Percentiles rank a stretch among this genome's conserved stretches.
Evolutionary conservation across 2,888 invertebrate species (phyloP).

Genomic region (Phorcus lineatus): DNA sequence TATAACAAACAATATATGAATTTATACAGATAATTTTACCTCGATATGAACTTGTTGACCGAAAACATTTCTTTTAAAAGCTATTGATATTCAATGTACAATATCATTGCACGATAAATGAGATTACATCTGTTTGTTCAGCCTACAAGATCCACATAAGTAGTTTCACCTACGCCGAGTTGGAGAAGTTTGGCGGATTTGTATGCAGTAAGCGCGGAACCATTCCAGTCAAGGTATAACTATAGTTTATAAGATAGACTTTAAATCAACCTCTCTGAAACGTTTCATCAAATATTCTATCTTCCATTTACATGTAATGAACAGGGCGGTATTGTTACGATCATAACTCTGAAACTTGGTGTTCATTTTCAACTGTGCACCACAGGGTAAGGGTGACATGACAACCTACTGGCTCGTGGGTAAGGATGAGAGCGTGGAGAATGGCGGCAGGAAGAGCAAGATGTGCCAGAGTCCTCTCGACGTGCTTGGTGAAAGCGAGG

Average conservation of each 20-base stretch:
- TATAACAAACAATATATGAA: too few relatives aligned
- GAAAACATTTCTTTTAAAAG: too few relatives aligned
- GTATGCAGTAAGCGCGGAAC: constrained; percentile 53
- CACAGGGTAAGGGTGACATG: constrained; percentile 65
- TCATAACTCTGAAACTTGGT: too few relatives aligned
- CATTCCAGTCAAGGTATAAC: constrained; percentile 63
- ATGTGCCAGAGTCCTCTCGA: background rate
- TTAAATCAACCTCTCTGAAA: too few relatives aligned
- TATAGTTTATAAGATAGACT: too few relatives aligned
- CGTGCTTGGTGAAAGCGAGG: background rate
- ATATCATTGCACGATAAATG: too few relatives aligned
- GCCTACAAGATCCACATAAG: constrained; percentile 69
- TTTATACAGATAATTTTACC: too few relatives aligned
- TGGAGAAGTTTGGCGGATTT: constrained; percentile 52
- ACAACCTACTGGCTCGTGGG: constrained; percentile 56
- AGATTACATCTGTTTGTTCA: constrained; percentile 26
- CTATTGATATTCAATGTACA: too few relatives aligned
- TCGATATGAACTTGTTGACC: too few relatives aligned
- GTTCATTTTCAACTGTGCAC: background rate
- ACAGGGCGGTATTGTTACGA: too few relatives aligned
- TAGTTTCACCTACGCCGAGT: constrained; percentile 53
- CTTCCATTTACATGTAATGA: too few relatives aligned
- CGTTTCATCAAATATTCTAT: too few relatives aligned
- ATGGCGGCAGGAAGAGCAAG: background rate
- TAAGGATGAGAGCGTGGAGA: background rate